Conservation (phyloP, 2,888 invertebrate species). For the Ctenicera cuprea region DNA sequence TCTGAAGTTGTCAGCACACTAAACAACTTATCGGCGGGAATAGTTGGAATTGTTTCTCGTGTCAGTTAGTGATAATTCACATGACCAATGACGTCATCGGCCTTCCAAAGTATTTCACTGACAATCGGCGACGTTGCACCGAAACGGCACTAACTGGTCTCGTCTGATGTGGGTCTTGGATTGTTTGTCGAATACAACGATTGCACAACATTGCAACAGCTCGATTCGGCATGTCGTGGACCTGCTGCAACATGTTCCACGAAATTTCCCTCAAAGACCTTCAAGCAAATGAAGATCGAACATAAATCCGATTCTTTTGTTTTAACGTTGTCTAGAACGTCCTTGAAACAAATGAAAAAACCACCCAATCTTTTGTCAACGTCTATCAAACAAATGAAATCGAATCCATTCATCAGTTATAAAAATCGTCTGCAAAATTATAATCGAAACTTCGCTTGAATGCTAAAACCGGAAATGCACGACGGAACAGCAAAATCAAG, state of each 20-base stretch:
- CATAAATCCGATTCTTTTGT: too few relatives aligned
- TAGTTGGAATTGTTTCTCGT: slow-evolving; percentile 69
- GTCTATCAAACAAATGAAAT: too few relatives aligned
- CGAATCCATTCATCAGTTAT: too few relatives aligned
- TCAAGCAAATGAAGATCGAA: too few relatives aligned
- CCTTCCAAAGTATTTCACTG: slow-evolving; percentile 61
- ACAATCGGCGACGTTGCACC: slow-evolving; percentile 32
- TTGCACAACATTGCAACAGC: slow-evolving; percentile 45
- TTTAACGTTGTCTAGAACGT: too few relatives aligned
- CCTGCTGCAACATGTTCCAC: slow-evolving; percentile 26
- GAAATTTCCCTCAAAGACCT: neutral
- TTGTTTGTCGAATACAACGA: slow-evolving; percentile 15
- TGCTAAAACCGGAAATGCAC: neutral
- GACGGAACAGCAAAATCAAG: neutral
- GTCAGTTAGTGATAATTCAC: slow-evolving; percentile 69
- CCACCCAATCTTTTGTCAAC: too few relatives aligned
- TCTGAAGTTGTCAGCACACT: slow-evolving; percentile 64
- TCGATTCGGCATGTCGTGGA: neutral
- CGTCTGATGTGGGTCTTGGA: slow-evolving; percentile 11
- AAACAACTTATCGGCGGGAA: slow-evolving; percentile 65
- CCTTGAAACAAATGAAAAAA: too few relatives aligned
- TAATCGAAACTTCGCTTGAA: neutral
- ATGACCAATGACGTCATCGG: slow-evolving; percentile 69
- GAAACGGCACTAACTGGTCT: slow-evolving; percentile 21
- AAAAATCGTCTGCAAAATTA: too few relatives aligned